These are phyloP conservation scores for Rhodeus uyekii DNA, from an alignment of 2,797 vertebrate genomes.

Conservation along the genomic window DNA sequence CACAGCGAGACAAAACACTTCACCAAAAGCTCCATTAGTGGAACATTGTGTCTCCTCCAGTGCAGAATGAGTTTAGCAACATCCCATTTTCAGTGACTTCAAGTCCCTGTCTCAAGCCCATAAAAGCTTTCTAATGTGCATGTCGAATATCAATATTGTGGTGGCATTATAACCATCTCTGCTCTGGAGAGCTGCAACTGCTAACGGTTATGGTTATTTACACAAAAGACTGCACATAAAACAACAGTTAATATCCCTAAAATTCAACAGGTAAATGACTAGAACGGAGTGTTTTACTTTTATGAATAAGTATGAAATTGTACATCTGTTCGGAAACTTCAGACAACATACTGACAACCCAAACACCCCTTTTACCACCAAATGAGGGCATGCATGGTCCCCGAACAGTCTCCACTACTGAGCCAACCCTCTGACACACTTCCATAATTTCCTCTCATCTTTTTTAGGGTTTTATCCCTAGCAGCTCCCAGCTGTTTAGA, in stretches of 20 bases:
- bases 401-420: slow-evolving; percentile 20
- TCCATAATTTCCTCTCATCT: slow-evolving; percentile 51
- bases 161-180: background rate
- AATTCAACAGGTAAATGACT: background rate
- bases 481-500: slow-evolving; percentile 16
- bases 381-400: slow-evolving; percentile 34
- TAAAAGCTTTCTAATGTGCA: background rate
- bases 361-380: background rate
- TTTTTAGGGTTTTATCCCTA: slow-evolving; percentile 6
- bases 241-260: background rate
- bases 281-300: background rate
- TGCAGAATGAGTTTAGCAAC: background rate
- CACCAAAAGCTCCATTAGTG: background rate
- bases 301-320: too few species aligned
- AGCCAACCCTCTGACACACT: slow-evolving; percentile 46
- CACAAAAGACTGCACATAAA: background rate
- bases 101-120: background rate
- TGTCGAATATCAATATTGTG: slow-evolving; percentile 1
- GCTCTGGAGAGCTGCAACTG: background rate
- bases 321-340: background rate
- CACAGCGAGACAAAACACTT: background rate
- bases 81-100: slow-evolving; percentile 3
- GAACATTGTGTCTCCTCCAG: background rate
- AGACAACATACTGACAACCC: background rate
- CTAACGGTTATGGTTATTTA: background rate